phyloP scores from a whole-genome alignment of 2,113 vertebrate genomes.

The Patagioenas fasciata region DNA sequence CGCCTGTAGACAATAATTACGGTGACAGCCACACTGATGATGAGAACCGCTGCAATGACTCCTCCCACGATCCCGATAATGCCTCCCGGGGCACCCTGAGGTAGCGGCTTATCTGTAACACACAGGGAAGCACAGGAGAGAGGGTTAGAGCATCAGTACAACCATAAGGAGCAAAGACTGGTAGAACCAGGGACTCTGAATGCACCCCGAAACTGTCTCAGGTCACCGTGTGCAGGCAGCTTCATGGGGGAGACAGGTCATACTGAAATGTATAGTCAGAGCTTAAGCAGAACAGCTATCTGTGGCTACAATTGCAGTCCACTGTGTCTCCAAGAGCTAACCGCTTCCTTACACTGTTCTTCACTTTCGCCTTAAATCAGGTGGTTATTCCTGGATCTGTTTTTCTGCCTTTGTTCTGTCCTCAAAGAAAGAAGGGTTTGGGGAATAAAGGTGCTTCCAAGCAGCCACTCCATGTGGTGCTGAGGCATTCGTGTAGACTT shows the following conservation, averaged over 20 bases:
- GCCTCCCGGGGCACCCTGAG: slow-evolving; percentile 80
- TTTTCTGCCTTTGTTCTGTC: neutral
- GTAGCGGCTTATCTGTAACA: slow-evolving; percentile 86
- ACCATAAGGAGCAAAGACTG: fast-evolving
- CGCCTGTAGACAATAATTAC: slow-evolving; percentile 82
- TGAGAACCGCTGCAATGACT: slow-evolving; percentile 78
- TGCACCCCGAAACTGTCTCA: fast-evolving
- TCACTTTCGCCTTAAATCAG: neutral
- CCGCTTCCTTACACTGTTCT: fast-evolving
- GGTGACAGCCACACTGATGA: slow-evolving; percentile 78
- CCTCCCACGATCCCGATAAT: slow-evolving; percentile 84
- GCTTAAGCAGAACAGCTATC: neutral
- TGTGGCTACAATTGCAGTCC: neutral
- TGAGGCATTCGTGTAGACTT: neutral
- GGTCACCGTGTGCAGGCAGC: fast-evolving
- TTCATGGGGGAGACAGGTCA: neutral
- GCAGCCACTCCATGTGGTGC: neutral
- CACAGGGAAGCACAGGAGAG: neutral
- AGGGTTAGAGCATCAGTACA: neutral
- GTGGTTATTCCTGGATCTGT: neutral
- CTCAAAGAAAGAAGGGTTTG: neutral
- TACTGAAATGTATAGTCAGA: neutral
- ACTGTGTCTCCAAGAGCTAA: neutral
- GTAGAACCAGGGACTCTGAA: neutral
- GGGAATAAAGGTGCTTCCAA: neutral